phyloP scores from a whole-genome alignment of 2,113 vertebrate species.

The Siphamia tubifer region DNA sequence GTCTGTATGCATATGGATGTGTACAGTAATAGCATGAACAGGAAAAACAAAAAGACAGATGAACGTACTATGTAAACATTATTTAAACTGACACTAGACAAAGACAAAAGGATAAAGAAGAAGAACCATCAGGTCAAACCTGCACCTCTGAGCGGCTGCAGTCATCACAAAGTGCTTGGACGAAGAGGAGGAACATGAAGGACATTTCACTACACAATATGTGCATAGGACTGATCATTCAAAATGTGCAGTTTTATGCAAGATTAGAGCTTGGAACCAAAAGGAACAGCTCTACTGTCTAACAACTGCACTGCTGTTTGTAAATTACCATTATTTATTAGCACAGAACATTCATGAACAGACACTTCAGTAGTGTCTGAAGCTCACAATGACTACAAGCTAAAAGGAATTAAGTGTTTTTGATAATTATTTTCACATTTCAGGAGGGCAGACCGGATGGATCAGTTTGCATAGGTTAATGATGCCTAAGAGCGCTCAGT shows the following conservation, averaged over 20 bases:
- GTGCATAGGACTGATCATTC: constrained; percentile 41
- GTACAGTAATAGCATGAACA: constrained; percentile 17
- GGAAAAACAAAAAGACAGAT: not conserved
- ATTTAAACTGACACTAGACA: constrained; percentile 29
- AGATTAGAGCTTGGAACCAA: constrained; percentile 36
- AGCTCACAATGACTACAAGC: not conserved
- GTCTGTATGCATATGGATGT: constrained; percentile 39
- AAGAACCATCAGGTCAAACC: not conserved
- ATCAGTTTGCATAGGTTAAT: constrained; percentile 67
- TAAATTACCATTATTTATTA: not conserved
- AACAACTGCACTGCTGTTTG: not conserved
- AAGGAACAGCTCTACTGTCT: not conserved
- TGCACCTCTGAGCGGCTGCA: constrained; percentile 25
- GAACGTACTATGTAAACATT: constrained; percentile 61
- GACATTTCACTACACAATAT: constrained; percentile 22
- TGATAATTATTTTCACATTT: constrained; percentile 50
- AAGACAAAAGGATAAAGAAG: not conserved
- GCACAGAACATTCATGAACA: constrained; percentile 26
- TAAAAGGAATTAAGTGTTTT: constrained; percentile 13
- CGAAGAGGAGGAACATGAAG: not conserved
- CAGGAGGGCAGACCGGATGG: constrained; percentile 22
- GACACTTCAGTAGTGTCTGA: constrained; percentile 5
- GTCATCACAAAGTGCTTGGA: constrained; percentile 64
- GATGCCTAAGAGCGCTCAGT: not conserved
- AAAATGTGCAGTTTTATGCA: constrained; percentile 52